These are phyloP conservation scores for Malthinus flaveolus DNA, from an alignment of 2,888 invertebrate species.

Conservation along the genomic window DNA sequence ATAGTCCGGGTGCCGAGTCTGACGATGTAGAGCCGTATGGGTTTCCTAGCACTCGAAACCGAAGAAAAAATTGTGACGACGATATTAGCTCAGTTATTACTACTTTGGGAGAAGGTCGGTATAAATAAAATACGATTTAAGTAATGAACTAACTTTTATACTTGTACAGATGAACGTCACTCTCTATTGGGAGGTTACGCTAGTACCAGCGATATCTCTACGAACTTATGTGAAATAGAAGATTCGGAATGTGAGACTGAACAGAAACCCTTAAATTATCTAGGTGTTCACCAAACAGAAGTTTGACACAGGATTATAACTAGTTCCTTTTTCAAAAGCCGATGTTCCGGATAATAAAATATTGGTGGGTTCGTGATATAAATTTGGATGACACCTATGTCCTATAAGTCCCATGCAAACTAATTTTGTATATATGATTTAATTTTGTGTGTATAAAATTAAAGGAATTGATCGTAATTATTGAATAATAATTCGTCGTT, in stretches of 20 bases:
- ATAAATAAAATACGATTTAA: background rate
- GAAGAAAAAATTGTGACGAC: conserved; percentile 58
- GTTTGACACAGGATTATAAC: conserved; percentile 46
- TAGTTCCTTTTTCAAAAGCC: conserved; percentile 39
- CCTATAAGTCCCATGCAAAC: conserved; percentile 10
- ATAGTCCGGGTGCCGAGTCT: conserved; percentile 53
- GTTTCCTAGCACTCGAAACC: conserved; percentile 55
- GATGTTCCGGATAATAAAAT: conserved; percentile 47
- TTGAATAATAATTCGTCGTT: conserved; percentile 33
- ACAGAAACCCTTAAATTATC: conserved; percentile 53
- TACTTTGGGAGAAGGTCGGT: conserved; percentile 57
- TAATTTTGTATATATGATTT: conserved; percentile 13
- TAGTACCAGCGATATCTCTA: conserved; percentile 85
- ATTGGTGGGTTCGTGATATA: conserved; percentile 32
- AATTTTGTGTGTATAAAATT: conserved; percentile 9
- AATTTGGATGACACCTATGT: conserved; percentile 21
- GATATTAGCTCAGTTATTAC: conserved; percentile 72
- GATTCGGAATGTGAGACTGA: conserved; percentile 76
- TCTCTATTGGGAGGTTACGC: conserved; percentile 69
- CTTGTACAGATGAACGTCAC: conserved; percentile 68
- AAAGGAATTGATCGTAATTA: conserved; percentile 41
- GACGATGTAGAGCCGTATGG: conserved; percentile 58
- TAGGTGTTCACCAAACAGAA: conserved; percentile 53
- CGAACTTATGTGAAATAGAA: conserved; percentile 90
- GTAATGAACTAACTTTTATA: background rate